phyloP scores from a whole-genome alignment of 1,140 invertebrate genomes.

The Pararge aegeria region DNA sequence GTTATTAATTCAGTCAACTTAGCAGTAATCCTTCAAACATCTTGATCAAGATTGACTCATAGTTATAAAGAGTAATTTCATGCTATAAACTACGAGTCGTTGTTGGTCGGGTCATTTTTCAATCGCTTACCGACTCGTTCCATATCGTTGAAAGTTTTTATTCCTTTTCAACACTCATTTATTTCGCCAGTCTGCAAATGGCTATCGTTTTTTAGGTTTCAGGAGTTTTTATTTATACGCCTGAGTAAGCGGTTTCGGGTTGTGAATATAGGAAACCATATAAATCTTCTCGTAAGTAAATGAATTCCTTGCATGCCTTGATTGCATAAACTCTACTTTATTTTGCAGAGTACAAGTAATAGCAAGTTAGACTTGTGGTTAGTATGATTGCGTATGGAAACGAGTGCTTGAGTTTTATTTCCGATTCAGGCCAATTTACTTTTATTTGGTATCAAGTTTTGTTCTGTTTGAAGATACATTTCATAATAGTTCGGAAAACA shows the following conservation, averaged over 20 bases:
- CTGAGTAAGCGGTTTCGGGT: neutral
- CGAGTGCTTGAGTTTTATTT: no score
- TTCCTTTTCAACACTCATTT: slow-evolving; percentile 24
- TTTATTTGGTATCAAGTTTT: no score
- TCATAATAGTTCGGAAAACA: no score
- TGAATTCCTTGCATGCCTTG: neutral
- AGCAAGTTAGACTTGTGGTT: no score
- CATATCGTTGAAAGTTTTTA: slow-evolving; percentile 7
- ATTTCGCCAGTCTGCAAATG: slow-evolving; percentile 14
- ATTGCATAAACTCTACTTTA: no score
- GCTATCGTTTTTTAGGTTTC: slow-evolving; percentile 8
- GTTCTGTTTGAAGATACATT: no score
- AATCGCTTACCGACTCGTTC: slow-evolving; percentile 10
- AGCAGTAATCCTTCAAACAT: slow-evolving; percentile 32
- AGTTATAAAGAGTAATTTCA: slow-evolving; percentile 28
- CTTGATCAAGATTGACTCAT: slow-evolving; percentile 29
- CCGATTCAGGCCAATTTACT: no score
- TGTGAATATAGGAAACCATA: neutral
- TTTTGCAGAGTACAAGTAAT: no score
- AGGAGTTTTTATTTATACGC: slow-evolving; percentile 12
- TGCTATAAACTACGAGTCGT: slow-evolving; percentile 25
- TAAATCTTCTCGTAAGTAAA: neutral
- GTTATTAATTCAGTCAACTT: slow-evolving; percentile 30
- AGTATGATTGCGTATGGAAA: no score
- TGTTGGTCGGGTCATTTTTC: slow-evolving; percentile 29